Conservation (phyloP, 2,888 invertebrate species). For the Plagodis pulveraria region DNA sequence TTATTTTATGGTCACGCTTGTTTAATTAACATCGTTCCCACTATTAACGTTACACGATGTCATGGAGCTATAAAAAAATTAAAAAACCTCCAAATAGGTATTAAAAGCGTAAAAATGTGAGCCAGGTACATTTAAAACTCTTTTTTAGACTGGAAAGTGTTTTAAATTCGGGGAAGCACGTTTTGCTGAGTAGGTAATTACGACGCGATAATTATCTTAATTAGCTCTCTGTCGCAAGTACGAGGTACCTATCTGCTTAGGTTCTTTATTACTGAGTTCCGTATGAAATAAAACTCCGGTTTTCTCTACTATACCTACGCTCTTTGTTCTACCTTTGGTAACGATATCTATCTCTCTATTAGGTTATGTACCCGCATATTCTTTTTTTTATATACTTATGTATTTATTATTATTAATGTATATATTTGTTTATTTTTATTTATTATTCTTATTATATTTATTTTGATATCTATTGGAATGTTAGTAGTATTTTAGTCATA, state of each 20-base stretch:
- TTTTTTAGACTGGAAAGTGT: slow-evolving; percentile 21
- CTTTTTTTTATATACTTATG: too few relatives aligned
- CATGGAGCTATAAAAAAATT: slow-evolving; percentile 38
- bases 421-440: too few relatives aligned
- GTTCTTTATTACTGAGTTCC: neutral
- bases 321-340: too few relatives aligned
- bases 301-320: neutral
- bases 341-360: too few relatives aligned
- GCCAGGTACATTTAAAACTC: slow-evolving; percentile 47
- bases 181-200: slow-evolving; percentile 39
- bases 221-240: slow-evolving; percentile 3
- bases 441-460: too few relatives aligned
- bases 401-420: too few relatives aligned
- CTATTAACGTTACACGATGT: slow-evolving; percentile 39
- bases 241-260: neutral
- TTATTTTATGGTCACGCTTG: slow-evolving; percentile 40
- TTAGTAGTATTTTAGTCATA: too few relatives aligned
- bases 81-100: slow-evolving; percentile 41
- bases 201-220: slow-evolving; percentile 39
- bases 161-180: slow-evolving; percentile 46
- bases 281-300: too few relatives aligned
- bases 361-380: too few relatives aligned
- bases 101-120: slow-evolving; percentile 41
- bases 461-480: too few relatives aligned
- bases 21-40: slow-evolving; percentile 43